Base-by-base conservation (phyloP, 2,797 vertebrate species). In the Trematomus bernacchii region DNA sequence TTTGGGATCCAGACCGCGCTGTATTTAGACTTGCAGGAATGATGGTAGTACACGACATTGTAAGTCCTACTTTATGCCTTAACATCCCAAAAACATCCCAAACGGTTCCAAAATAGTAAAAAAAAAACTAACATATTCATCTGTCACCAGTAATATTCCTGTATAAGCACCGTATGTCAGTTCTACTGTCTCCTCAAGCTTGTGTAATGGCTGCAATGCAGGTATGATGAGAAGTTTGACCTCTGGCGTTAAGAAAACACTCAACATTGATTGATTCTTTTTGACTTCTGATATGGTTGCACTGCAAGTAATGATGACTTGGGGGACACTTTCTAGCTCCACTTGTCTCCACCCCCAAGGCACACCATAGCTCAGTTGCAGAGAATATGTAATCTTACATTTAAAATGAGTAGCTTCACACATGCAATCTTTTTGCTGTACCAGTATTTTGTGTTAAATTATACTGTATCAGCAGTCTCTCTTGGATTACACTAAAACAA, bases 211-310 rank as follows among this genome's bases (percentile, higher is more conserved):
- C 65, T 77, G 60, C 55, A 57, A 21, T 79, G 76, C 51, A 52
- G 54, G 6, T 27, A 30, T 83, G 63, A 71, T 75, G 71, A 67
- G 67, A 58, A 66, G 57, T 76, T 43, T 86, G 85, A 82, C 58
- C 87, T 33, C 30, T 62, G 37, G 54, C 23, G 66, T 87, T 84
- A 75, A 68, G 71, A 21, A 76, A 79, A 79, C 69, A 73, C 66
- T 66, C 33, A 10, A 73, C 66, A 87, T 50, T 74, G 72, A 89
- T 71, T 80, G 76, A 87, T 86, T 68, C 51, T 63, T 78, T 85
- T 66, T 85, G 33, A 80, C 79, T 66, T 65, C 77, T 54, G 54
- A 73, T 77, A 40, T 13, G 58, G 61, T 66, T 68, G n/a, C 74
- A 70, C 57, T 79, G 62, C 62, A 77, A 59, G 59, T 84, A 77